Evolutionary conservation across 30 jellyfish, hydroid and myxozoan genomes (phyloP).

Genomic region (Cassiopea xamachana): DNA sequence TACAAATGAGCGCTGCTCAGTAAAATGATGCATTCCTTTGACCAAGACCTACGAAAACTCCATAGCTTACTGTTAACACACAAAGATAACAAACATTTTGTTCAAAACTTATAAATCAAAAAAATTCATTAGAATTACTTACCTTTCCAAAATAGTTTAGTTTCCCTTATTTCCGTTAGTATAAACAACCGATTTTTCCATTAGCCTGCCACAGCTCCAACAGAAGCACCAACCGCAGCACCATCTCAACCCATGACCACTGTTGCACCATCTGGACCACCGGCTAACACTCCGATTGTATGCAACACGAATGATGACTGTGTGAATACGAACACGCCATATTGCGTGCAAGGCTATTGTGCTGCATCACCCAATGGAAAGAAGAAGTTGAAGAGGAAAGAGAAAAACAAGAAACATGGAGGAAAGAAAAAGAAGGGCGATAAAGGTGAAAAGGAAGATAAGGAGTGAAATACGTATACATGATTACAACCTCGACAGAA

Average conservation of each 20-base stretch:
- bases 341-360: constrained; percentile 41
- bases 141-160: neutral
- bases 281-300: neutral
- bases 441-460: constrained; percentile 1
- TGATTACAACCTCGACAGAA: neutral
- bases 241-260: neutral
- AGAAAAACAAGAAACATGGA: constrained; percentile 11
- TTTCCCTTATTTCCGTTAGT: neutral
- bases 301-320: constrained; percentile 33
- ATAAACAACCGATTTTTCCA: neutral
- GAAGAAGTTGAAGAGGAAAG: neutral
- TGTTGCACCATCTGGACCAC: neutral
- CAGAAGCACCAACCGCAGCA: neutral
- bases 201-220: neutral
- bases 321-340: constrained; percentile 22
- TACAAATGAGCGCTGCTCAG: too few relatives aligned
- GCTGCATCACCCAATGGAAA: constrained; percentile 14
- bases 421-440: constrained; percentile 13
- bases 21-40: too few relatives aligned
- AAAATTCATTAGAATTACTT: neutral
- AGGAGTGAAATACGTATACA: neutral
- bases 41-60: too few relatives aligned
- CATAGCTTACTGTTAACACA: too few relatives aligned
- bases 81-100: too few relatives aligned
- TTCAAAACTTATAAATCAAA: too few relatives aligned